Percentiles rank a stretch among this genome's conserved stretches.
Evolutionary conservation across 2,113 vertebrate genomes (phyloP).

Genomic region (Pluvianellus socialis): DNA sequence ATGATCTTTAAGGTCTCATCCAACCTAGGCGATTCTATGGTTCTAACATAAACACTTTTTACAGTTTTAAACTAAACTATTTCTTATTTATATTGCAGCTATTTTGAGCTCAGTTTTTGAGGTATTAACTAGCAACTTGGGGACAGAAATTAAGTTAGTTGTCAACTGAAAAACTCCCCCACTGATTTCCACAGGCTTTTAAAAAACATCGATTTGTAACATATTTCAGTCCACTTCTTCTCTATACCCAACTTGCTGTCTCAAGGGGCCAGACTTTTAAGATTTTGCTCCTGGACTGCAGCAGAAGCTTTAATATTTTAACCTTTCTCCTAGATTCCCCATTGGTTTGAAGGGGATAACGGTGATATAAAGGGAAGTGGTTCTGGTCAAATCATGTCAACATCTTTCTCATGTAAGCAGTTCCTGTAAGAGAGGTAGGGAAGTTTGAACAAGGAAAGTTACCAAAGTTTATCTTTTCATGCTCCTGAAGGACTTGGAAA

Average conservation of each 20-base stretch:
- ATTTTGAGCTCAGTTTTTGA: neutral
- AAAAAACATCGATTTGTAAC: neutral
- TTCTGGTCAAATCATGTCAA: neutral
- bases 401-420: neutral
- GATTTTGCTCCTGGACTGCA: neutral
- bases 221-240: neutral
- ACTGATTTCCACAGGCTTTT: neutral
- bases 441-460: neutral
- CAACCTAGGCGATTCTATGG: too few species aligned
- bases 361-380: neutral
- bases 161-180: neutral
- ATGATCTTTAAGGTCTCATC: too few species aligned
- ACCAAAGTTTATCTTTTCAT: neutral
- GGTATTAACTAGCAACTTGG: neutral
- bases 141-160: neutral
- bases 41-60: neutral
- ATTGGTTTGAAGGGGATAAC: neutral
- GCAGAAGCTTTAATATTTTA: neutral
- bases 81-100: neutral
- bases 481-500: neutral
- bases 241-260: neutral
- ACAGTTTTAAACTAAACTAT: neutral
- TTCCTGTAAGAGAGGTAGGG: neutral
- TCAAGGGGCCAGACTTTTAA: neutral
- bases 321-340: neutral